Evolutionary conservation across 2,888 invertebrate genomes (phyloP), one percentile per base, ranked within the genome.

Genomic region (Dione juno): DNA sequence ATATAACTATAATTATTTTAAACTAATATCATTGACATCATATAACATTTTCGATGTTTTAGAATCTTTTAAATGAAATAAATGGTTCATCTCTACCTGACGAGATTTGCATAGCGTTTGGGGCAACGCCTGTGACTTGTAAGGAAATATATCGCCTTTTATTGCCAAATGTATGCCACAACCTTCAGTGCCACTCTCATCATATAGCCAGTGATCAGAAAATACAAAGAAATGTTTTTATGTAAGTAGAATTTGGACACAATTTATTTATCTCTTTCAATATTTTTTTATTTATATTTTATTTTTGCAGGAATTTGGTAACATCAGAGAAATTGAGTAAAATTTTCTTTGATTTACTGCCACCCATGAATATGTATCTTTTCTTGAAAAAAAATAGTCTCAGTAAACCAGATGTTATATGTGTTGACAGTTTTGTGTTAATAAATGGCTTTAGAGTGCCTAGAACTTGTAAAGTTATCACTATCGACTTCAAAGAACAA

Each of bases 281-380:
- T 50, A 16, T 37, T 50, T 6, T 37, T 11, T 35, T 11, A 35
- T 37, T 14, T 11, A 9, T 50, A 50, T 28, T 50, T 64, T 64
- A 14, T 59, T n/a, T 13, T 70, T 70, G 7, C 85, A 94, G 94
- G 76, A 85, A 86, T 45, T 79, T 94, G 70, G 90, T 90, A 57
- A 92, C 94, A 75, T 92, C 92, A 66, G 88, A 93, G 61, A 83
- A 87, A 71, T 79, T 94, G 67, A 86, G 87, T 69, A 77, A 89
- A 79, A 80, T 90, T 14, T 88, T 94, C 75, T 90, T 85, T 75
- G 84, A 84, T n/a, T 79, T 84, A 2, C 73, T 93, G 14, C 76
- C 88, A 35, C 91, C 92, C 43, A 94, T 93, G 28, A 94, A 94
- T 74, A 85, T 93, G 82, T 92, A 89, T 80, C 83, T 94, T n/a